Conservation (phyloP, 2,888 invertebrate genomes). For the Trichogramma evanescens region DNA sequence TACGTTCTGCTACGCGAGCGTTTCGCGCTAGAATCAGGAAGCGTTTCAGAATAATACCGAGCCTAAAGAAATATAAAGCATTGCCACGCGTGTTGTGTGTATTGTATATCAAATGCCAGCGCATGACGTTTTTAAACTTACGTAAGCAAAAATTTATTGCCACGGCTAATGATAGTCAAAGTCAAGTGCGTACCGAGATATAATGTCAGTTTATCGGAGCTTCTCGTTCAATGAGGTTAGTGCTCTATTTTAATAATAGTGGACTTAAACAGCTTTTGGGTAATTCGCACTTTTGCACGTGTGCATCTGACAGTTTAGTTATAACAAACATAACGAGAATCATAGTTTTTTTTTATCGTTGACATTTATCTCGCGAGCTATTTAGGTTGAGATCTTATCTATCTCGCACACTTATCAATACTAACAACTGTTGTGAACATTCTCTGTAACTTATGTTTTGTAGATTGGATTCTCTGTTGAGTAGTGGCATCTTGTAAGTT, state of each 20-base stretch:
- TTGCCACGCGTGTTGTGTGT: too few relatives aligned
- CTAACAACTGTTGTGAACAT: slow-evolving; percentile 7
- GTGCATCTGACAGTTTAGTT: too few relatives aligned
- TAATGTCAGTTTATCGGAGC: slow-evolving; percentile 13
- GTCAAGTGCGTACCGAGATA: background rate
- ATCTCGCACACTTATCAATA: background rate
- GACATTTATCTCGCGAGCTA: too few relatives aligned
- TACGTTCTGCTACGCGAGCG: too few relatives aligned
- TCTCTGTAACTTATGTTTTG: slow-evolving; percentile 14
- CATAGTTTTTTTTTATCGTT: too few relatives aligned
- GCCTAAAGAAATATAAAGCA: background rate
- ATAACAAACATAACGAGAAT: too few relatives aligned
- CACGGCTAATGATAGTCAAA: slow-evolving; percentile 7
- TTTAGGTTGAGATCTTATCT: background rate
- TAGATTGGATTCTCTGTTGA: slow-evolving; percentile 11
- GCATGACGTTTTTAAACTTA: slow-evolving; percentile 22
- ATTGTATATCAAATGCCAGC: background rate
- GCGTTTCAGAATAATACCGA: background rate
- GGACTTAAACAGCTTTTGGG: too few relatives aligned
- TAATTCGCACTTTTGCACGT: too few relatives aligned
- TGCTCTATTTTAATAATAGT: background rate
- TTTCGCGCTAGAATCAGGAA: background rate
- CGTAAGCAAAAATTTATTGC: slow-evolving; percentile 18
- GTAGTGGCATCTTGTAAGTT: background rate
- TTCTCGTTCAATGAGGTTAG: slow-evolving; percentile 14